These are phyloP conservation scores for Plodia interpunctella DNA, from an alignment of 1,140 invertebrate genomes.

Conservation along the genomic window DNA sequence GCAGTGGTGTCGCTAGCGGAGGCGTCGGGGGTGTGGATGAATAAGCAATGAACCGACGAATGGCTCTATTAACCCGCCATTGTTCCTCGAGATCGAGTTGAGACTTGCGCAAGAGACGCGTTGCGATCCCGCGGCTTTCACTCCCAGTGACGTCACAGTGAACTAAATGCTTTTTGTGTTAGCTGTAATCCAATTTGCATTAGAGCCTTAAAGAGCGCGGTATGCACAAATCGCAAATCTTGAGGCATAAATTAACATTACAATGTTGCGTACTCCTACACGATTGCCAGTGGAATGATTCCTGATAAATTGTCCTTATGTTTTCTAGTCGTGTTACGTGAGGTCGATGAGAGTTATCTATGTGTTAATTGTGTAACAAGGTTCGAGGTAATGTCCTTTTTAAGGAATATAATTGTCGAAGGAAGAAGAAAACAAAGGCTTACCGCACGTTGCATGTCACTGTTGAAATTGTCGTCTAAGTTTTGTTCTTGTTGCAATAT, in stretches of 20 bases:
- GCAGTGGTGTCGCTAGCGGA: conserved; percentile 48
- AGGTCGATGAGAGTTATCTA: background rate
- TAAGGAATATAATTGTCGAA: too few relatives aligned
- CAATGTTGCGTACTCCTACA: background rate
- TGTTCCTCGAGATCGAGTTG: conserved; percentile 57
- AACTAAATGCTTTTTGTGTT: conserved; percentile 55
- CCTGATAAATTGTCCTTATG: too few relatives aligned
- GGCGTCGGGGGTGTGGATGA: conserved; percentile 70
- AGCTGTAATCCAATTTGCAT: conserved; percentile 56
- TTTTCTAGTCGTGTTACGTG: too few relatives aligned
- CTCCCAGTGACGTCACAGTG: conserved; percentile 52
- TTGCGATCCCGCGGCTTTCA: conserved; percentile 61
- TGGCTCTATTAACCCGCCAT: conserved; percentile 73
- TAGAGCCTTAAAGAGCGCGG: conserved; percentile 25
- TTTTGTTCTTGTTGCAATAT: conserved; percentile 5
- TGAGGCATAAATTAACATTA: background rate
- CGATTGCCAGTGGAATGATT: too few relatives aligned
- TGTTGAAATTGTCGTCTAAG: background rate
- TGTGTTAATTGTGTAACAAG: background rate
- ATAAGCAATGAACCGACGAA: conserved; percentile 73
- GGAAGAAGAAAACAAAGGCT: too few relatives aligned
- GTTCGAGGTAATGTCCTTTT: too few relatives aligned
- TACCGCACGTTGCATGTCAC: too few relatives aligned
- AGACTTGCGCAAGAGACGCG: conserved; percentile 64
- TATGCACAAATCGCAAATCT: conserved; percentile 33